These are phyloP conservation scores for Tribolium madens DNA, from an alignment of 1,140 invertebrate species.

Conservation along the genomic window DNA sequence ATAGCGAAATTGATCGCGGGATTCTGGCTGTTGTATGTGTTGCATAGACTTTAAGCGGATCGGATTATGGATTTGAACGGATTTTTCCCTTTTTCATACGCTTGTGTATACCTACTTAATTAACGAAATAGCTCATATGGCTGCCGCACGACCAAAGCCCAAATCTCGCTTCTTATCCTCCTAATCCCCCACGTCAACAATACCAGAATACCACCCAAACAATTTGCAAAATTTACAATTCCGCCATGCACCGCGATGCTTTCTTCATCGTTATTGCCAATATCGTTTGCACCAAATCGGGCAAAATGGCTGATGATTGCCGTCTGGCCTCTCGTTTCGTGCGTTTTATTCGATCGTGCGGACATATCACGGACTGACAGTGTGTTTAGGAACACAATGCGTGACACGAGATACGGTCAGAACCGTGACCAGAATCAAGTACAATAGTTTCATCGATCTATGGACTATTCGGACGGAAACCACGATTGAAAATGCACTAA, in stretches of 20 bases:
- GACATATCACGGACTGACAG: slow-evolving; percentile 57
- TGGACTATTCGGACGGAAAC: slow-evolving; percentile 52
- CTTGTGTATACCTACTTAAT: slow-evolving; percentile 51
- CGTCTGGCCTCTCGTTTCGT: slow-evolving; percentile 19
- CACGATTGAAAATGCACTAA: slow-evolving; percentile 58
- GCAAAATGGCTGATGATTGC: slow-evolving; percentile 22
- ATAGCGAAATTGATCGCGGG: slow-evolving; percentile 58
- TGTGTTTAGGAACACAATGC: slow-evolving; percentile 61
- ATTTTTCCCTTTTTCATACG: slow-evolving; percentile 50
- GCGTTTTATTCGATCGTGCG: slow-evolving; percentile 56
- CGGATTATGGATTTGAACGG: slow-evolving; percentile 55
- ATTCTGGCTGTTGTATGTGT: slow-evolving; percentile 56
- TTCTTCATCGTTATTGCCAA: too few relatives aligned
- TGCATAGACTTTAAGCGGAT: slow-evolving; percentile 58
- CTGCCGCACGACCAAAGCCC: background rate
- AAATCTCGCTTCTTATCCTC: background rate
- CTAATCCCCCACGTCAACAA: background rate
- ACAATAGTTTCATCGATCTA: slow-evolving; percentile 58
- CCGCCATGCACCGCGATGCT: too few relatives aligned
- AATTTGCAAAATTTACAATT: background rate
- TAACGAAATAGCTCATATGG: slow-evolving; percentile 44
- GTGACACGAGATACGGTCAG: slow-evolving; percentile 59
- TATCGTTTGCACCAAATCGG: too few relatives aligned
- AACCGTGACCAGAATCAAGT: slow-evolving; percentile 56
- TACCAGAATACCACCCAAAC: background rate